Conservation (phyloP, 2,113 vertebrate species). For the Bujurquina vittata region DNA sequence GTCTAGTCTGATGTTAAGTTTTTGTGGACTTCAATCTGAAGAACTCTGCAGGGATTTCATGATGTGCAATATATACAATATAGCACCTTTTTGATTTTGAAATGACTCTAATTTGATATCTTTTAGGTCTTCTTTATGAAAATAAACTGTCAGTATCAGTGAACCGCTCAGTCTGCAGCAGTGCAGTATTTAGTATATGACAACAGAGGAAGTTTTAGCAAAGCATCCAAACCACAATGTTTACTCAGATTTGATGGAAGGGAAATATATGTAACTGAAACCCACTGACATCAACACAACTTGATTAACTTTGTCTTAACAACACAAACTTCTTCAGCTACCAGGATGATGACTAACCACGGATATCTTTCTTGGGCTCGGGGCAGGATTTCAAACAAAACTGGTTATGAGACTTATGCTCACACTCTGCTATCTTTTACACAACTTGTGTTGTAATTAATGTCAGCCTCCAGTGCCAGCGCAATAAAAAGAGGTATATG, state of each 20-base stretch:
- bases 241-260: not conserved
- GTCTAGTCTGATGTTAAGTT: constrained; percentile 28
- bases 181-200: not conserved
- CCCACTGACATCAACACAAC: not conserved
- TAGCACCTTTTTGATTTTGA: not conserved
- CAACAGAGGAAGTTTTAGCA: not conserved
- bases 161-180: no score
- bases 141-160: not conserved
- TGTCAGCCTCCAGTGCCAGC: not conserved
- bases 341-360: not conserved
- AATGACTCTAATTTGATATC: not conserved
- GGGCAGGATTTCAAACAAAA: not conserved
- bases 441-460: not conserved
- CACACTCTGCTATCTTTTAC: not conserved
- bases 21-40: constrained; percentile 19
- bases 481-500: not conserved
- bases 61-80: not conserved
- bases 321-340: not conserved
- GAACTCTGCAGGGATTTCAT: constrained; percentile 30
- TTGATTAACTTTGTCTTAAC: not conserved
- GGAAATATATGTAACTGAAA: not conserved
- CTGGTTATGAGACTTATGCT: not conserved
- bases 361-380: not conserved
- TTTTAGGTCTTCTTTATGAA: not conserved
- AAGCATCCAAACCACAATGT: not conserved